phyloP scores from a whole-genome alignment of 1,140 invertebrate species.

The Sarcophaga bullata region DNA sequence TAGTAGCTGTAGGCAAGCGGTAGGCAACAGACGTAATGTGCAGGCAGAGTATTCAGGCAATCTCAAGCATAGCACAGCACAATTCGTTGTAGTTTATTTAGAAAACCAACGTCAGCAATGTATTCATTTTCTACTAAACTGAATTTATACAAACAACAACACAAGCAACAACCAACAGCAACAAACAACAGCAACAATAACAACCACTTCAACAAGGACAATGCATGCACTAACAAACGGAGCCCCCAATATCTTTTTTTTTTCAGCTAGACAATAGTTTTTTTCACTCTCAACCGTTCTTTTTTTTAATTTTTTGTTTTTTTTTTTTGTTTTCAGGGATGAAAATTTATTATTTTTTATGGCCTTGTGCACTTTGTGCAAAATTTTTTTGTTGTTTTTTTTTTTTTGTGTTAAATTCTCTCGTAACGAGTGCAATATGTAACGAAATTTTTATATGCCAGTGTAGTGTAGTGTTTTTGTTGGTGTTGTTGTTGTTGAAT shows the following conservation, averaged over 20 bases:
- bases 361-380: slow-evolving; percentile 32
- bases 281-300: too few relatives aligned
- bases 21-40: too few relatives aligned
- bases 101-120: too few relatives aligned
- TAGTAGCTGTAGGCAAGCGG: too few relatives aligned
- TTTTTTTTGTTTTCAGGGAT: background rate
- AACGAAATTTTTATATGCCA: background rate
- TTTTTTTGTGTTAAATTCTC: background rate
- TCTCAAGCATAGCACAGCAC: too few relatives aligned
- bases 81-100: too few relatives aligned
- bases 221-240: background rate
- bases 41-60: too few relatives aligned
- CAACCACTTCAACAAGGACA: background rate
- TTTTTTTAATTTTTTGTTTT: too few relatives aligned
- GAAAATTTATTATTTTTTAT: slow-evolving; percentile 40
- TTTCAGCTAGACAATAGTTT: too few relatives aligned
- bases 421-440: slow-evolving; percentile 26
- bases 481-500: slow-evolving; percentile 22
- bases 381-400: background rate
- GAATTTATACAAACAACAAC: background rate
- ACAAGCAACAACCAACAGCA: background rate
- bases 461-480: slow-evolving; percentile 1
- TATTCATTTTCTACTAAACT: too few relatives aligned
- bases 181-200: background rate
- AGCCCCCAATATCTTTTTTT: too few relatives aligned